Evolutionary conservation across 2,888 invertebrate genomes (phyloP), one percentile per base, ranked within the genome.

Genomic region (Macaria liturata): DNA sequence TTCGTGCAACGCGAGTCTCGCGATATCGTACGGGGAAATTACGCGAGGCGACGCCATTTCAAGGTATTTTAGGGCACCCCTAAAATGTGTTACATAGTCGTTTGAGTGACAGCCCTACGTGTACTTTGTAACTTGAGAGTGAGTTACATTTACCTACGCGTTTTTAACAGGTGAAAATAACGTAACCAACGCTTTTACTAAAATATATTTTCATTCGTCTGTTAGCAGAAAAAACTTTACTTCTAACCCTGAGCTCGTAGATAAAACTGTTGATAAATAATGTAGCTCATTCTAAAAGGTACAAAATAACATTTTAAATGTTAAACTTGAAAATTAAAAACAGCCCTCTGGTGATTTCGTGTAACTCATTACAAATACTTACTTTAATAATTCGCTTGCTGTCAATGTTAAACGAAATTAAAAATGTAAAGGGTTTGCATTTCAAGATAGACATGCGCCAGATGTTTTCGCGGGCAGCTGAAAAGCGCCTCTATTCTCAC

Each of bases 11-110:
- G 64, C 66, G 61, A 58, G 8, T 63, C 66, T 64, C 62, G 67
- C 65, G 64, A 66, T 69, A 67, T 66, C 72, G 69, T 72, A 68
- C 64, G 71, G 73, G 70, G 67, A 72, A 79, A 78, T 78, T 79
- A 80, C 76, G 75, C 70, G 66, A 68, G 76, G 74, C 75, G 71
- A 61, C 69, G 72, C 72, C 72, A 74, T 80, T 81, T 77, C 69
- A 78, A 76, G 75, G 73, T 74, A 77, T 75, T 79, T 76, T 77
- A 74, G 72, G 76, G 78, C 73, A 69, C 68, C 69, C 62, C 59
- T 70, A 68, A 71, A 81, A 81, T 77, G 72, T 77, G 77, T 76
- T 71, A 78, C 71, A 72, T 69, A 71, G 73, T 70, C 75, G 71
- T 78, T 78, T 74, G 72, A 74, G 75, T 78, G 76, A 76, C 77